A percentile compares a stretch with the other conserved stretches of the same genome.
Evolutionary conservation across 2,113 vertebrate species (phyloP).

Genomic region (Potamarius usumacintae): DNA sequence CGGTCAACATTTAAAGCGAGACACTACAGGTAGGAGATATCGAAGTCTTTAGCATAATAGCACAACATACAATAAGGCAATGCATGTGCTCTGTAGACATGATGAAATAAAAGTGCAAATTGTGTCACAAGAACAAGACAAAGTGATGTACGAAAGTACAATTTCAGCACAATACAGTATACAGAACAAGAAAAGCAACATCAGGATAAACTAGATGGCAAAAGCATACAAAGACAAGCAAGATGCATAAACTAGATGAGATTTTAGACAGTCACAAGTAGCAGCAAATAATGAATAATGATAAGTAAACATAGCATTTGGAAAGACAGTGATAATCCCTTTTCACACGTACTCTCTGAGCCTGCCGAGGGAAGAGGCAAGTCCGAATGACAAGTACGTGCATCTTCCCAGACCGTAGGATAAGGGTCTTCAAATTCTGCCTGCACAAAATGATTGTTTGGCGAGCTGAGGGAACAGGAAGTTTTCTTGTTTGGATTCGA

Average conservation of each 20-base stretch:
- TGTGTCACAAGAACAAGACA: neutral
- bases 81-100: neutral
- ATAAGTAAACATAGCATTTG: constrained; percentile 27
- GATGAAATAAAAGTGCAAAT: neutral
- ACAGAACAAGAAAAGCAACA: neutral
- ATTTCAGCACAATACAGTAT: neutral
- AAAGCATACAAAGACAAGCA: neutral
- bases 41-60: neutral
- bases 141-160: neutral
- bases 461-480: neutral
- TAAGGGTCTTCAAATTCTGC: neutral
- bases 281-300: constrained; percentile 20
- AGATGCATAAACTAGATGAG: neutral
- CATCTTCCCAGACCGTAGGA: neutral
- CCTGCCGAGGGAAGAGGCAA: neutral
- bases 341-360: constrained; percentile 26
- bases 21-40: neutral
- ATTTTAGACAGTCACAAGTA: constrained; percentile 9
- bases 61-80: neutral
- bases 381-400: constrained; percentile 14
- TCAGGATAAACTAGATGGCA: neutral
- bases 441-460: neutral
- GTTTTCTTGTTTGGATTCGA: neutral
- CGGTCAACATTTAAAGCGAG: neutral
- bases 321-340: neutral